Percentiles rank a stretch among this genome's conserved stretches.
These are phyloP conservation scores for Rutilus rutilus DNA, from an alignment of 2,113 vertebrate genomes.

Conservation along the genomic window DNA sequence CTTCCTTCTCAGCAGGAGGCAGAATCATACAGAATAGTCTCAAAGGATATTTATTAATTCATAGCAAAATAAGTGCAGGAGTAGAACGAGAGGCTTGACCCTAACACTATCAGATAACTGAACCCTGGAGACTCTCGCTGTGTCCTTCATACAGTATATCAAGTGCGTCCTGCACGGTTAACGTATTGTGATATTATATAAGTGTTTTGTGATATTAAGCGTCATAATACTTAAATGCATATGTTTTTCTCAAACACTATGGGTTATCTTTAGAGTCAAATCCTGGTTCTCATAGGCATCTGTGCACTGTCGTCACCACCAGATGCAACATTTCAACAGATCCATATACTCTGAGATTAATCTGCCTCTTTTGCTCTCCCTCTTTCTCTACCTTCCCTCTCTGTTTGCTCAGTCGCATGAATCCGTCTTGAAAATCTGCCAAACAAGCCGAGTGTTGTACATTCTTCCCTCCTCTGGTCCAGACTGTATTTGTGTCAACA, in stretches of 20 bases:
- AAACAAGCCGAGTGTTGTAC: not conserved
- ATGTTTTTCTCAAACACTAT: not conserved
- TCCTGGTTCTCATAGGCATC: not conserved
- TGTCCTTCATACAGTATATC: not conserved
- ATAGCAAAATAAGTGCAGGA: constrained; percentile 10
- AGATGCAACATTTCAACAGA: not conserved
- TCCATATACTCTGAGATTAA: not conserved
- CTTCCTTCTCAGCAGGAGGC: not conserved
- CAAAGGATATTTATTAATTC: constrained; percentile 46
- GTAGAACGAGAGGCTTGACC: not conserved
- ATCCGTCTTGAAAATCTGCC: constrained; percentile 35
- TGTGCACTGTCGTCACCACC: not conserved
- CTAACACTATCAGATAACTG: not conserved
- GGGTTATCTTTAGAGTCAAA: not conserved
- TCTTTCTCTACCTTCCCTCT: not conserved
- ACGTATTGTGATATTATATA: not conserved
- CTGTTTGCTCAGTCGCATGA: not conserved
- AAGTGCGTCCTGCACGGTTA: not conserved
- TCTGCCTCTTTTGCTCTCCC: not conserved
- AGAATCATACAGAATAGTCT: constrained; percentile 31
- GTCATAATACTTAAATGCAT: not conserved
- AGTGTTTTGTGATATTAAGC: not conserved
- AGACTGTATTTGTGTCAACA: constrained; percentile 21
- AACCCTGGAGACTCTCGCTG: not conserved
- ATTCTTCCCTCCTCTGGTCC: constrained; percentile 17